Base-by-base conservation (phyloP, 2,888 invertebrate genomes). In the Neoscelio sp. region DNA sequence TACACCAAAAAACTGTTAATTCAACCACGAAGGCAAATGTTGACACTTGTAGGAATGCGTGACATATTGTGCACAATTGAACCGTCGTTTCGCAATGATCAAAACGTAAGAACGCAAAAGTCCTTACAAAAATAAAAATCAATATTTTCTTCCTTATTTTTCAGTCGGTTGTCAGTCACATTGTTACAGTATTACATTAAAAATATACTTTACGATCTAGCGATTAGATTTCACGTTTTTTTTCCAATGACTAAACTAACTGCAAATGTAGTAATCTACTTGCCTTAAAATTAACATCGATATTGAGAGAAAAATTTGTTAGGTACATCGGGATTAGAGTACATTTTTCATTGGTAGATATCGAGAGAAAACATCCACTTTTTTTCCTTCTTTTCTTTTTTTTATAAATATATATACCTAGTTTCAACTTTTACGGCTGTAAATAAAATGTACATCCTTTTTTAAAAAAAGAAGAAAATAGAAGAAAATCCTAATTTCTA, bases 91-190 rank as follows among this genome's bases (percentile, higher is more conserved):
- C 4, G 2, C 28, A 56, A 54, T 64, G 13, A 48, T 20, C 18
- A 35, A 50, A n/a, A 71, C 35, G 76, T 76, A 76, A 68, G 64
- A 76, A 76, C 76, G 48, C 23, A 70, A 56, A 44, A 70, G 70
- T 64, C 50, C 65, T 70, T 77, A 77, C 70, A 77, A 70, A 77
- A 70, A 77, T 70, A 70, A 77, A 77, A 77, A 65, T 54, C 33
- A 70, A 70, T 68, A 54, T 48, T 74, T 50, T 70, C 35, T 70
- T 64, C 65, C 38, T 58, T 58, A 56, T 56, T 64, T n/a, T n/a
- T 77, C 70, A 76, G 68, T 76, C 75, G 52, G 65, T 75, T 65
- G 18, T 75, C 75, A 75, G 75, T 75, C 75, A 67, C 60, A 75
- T 58, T 35, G 60, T 75, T 58, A 74, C 56, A 38, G 46, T 67